Base-by-base conservation (phyloP, 1,140 invertebrate species). In the Sipha flava region DNA sequence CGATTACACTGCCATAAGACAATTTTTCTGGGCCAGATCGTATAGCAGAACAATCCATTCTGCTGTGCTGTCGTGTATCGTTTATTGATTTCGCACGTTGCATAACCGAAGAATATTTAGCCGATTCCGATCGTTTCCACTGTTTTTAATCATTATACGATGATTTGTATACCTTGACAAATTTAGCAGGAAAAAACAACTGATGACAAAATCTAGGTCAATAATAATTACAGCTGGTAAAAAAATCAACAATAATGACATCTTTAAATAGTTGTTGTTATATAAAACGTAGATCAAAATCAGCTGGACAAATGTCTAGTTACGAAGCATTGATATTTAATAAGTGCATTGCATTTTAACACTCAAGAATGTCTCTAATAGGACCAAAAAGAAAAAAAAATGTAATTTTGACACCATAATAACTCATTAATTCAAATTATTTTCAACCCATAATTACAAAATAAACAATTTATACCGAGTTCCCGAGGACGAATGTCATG, bases 1-100 rank as follows among this genome's bases (percentile, higher is more conserved):
- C n/a, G 62, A 7, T 29, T 21, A 23, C 21, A n/a, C 37, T 14
- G 10, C n/a, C 5, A 66, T 23, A 43, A n/a, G n/a, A 26, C 6
- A 26, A 34, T n/a, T 66, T 66, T 66, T 66, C 62, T 43, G 62
- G 62, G 62, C 62, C 62, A 66, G 37, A 66, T 66, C 62, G 34
- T 6, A 37, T 2, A 29, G 62, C 34, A 66, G 62, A 66, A 66
- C 62, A 66, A 66, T 66, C 62, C 34, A 40, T 66, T 66, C 34
- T 21, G 10, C 43, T 21, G 6, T 23, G 34, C 47, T 18, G 16
- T 66, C 62, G 37, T 21, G 14, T 21, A 40, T 23, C 4, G 10
- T 40, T 2, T 66, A 26, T 66, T 16, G 5, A 10, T 23, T 66
- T 14, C 14, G 34, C 1, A 10, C 31, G 37, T 66, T 66, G 62